phyloP scores from a whole-genome alignment of 2,888 invertebrate species.

The Apomyelois bistriatella region DNA sequence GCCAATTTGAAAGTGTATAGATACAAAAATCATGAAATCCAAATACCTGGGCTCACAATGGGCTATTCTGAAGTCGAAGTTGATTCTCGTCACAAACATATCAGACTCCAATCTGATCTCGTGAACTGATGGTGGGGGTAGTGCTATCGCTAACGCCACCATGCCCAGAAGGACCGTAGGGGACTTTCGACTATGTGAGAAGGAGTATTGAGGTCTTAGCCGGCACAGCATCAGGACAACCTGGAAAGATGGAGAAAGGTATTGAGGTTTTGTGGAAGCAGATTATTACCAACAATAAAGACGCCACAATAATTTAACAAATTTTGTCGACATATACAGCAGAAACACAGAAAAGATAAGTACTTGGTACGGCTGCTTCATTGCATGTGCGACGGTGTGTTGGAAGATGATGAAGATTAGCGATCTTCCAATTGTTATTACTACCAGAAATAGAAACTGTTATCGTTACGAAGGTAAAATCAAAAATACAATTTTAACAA shows the following conservation, averaged over 20 bases:
- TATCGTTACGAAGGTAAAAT: no score
- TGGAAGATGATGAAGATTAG: no score
- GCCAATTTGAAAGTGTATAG: no score
- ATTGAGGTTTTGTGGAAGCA: slow-evolving; percentile 17
- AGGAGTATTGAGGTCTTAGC: slow-evolving; percentile 95
- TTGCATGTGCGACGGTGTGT: no score
- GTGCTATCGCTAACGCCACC: slow-evolving; percentile 96
- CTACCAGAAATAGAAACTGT: no score
- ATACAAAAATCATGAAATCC: slow-evolving; percentile 12
- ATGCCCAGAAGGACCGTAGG: slow-evolving; percentile 94
- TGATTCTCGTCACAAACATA: slow-evolving; percentile 97
- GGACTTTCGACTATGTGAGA: slow-evolving; percentile 93
- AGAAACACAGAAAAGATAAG: no score
- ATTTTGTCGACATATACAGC: no score
- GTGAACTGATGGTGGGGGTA: slow-evolving; percentile 98
- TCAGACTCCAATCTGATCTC: slow-evolving; percentile 97
- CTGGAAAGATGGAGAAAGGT: slow-evolving; percentile 77
- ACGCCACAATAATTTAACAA: no score
- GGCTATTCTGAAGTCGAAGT: slow-evolving; percentile 97
- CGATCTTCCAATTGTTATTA: no score
- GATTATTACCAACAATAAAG: no score
- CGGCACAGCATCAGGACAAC: slow-evolving; percentile 95
- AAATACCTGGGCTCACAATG: slow-evolving; percentile 97
- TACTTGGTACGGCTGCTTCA: no score
- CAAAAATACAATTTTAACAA: no score